Percentiles rank a stretch among this genome's conserved stretches.
Conservation (phyloP, 2,888 invertebrate species). For the Cremastinae sp. region DNA sequence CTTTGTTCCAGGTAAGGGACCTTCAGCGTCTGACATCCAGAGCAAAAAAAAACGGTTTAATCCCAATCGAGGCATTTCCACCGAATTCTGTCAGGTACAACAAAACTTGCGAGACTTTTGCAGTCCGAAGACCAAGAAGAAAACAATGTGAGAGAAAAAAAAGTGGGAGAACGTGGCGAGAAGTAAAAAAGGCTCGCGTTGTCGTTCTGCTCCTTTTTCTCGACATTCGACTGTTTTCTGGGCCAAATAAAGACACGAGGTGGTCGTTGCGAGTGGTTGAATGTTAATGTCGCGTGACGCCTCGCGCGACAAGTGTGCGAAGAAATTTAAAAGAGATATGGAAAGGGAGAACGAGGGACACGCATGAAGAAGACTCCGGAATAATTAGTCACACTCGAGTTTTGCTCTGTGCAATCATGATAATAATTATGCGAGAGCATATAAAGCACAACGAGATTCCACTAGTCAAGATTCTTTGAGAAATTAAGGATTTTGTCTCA, state of each 20-base stretch:
- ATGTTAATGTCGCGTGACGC: conserved; percentile 55
- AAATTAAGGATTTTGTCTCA: no score
- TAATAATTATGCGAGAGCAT: conserved; percentile 1
- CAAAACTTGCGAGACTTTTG: background rate
- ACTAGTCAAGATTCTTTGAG: no score
- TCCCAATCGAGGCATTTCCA: conserved; percentile 49
- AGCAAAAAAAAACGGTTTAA: conserved; percentile 3
- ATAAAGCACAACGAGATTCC: no score
- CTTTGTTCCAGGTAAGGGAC: conserved; percentile 56
- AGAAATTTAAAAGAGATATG: conserved; percentile 27
- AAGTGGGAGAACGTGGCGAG: background rate
- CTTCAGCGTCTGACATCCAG: conserved; percentile 1
- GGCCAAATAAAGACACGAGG: conserved; percentile 23
- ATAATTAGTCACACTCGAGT: conserved; percentile 24
- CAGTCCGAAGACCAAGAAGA: background rate
- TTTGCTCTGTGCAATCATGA: background rate
- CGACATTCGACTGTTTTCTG: conserved; percentile 17
- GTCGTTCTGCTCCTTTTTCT: conserved; percentile 2
- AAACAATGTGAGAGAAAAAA: background rate
- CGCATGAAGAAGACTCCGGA: conserved; percentile 15
- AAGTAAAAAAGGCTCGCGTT: background rate
- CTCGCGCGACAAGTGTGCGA: conserved; percentile 21
- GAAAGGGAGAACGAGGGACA: conserved; percentile 8
- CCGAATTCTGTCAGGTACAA: conserved; percentile 10
- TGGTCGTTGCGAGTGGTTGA: conserved; percentile 22